These are phyloP conservation scores for Chunga burmeisteri DNA, from an alignment of 2,113 vertebrate species.

Conservation along the genomic window DNA sequence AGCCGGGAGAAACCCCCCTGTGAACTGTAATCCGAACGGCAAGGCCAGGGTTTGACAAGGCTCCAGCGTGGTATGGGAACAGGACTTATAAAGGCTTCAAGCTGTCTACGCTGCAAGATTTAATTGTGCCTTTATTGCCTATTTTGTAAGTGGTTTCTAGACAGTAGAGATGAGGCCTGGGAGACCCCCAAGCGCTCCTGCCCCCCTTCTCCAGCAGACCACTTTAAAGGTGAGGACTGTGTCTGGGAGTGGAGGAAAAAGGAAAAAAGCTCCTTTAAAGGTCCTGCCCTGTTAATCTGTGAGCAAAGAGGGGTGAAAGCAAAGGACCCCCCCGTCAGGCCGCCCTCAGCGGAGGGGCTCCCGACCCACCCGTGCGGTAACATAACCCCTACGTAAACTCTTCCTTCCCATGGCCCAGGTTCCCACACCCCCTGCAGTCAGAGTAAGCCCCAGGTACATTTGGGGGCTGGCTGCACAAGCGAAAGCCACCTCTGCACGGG, in stretches of 20 bases:
- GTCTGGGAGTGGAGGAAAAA: background rate
- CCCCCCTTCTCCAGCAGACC: background rate
- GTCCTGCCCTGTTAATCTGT: background rate
- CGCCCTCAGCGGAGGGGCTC: background rate
- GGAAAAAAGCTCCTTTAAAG: background rate
- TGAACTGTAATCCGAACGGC: background rate
- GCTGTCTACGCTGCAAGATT: background rate
- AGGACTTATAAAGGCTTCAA: background rate
- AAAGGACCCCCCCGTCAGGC: background rate
- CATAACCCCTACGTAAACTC: background rate
- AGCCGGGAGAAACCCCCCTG: background rate
- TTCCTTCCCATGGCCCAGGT: background rate
- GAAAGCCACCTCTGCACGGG: rapidly evolving
- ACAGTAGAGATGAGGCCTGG: background rate
- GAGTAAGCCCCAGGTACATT: background rate
- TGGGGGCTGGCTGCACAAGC: background rate
- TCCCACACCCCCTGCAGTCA: background rate
- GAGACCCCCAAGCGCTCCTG: background rate
- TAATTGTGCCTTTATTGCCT: background rate
- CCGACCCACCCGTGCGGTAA: background rate
- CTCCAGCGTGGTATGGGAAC: background rate
- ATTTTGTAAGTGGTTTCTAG: background rate
- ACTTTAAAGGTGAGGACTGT: background rate
- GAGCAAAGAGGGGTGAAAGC: background rate
- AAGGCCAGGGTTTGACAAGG: background rate